Percentiles rank a stretch among this genome's conserved stretches.
phyloP scores from a whole-genome alignment of 2,797 vertebrate species.

The Pipistrellus pipistrellus region DNA sequence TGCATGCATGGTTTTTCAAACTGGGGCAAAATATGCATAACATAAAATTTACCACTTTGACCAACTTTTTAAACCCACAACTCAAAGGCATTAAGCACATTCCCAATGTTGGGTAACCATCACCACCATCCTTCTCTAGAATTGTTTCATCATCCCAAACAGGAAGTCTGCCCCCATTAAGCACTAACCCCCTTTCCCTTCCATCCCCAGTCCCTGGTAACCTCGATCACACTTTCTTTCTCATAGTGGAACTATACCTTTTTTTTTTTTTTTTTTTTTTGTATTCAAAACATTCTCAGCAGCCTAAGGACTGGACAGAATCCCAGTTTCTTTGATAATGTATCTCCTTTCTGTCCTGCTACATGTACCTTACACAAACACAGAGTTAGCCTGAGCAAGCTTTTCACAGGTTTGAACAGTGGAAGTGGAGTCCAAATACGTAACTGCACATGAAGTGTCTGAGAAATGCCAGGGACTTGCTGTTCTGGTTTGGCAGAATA shows the following conservation, averaged over 20 bases:
- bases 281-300: not conserved
- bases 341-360: not conserved
- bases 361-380: not conserved
- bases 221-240: not conserved
- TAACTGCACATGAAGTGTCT: not conserved
- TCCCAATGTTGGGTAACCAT: no score
- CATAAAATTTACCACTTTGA: not conserved
- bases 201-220: not conserved
- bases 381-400: not conserved
- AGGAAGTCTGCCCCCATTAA: not conserved
- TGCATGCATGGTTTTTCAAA: not conserved
- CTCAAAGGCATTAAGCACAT: not conserved
- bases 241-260: not conserved
- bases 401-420: not conserved
- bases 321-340: not conserved
- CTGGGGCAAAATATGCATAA: not conserved
- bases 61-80: not conserved
- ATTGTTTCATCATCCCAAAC: not conserved
- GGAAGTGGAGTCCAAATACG: not conserved
- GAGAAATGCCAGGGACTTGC: not conserved
- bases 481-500: slow-evolving; percentile 41
- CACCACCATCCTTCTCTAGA: not conserved
- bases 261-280: not conserved
- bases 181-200: not conserved
- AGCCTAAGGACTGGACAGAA: not conserved